Conservation (phyloP, 1,140 invertebrate species). For the Triops longicaudatus region DNA sequence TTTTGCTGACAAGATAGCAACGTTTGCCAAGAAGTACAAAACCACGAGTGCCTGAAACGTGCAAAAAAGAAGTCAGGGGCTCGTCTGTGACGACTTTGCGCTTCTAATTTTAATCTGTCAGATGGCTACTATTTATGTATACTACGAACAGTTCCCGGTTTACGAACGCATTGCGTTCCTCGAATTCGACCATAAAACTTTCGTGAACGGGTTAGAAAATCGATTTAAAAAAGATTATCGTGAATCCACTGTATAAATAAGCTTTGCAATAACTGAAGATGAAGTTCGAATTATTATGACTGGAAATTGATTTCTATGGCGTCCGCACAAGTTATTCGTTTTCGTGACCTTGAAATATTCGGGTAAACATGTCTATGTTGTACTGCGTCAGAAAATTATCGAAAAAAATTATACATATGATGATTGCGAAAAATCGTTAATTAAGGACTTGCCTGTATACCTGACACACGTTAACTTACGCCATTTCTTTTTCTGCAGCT, state of each 20-base stretch:
- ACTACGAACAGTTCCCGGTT: too few species aligned
- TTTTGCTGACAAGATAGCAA: background rate
- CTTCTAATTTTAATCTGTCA: background rate
- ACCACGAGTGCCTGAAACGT: background rate
- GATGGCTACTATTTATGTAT: background rate
- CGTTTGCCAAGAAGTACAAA: background rate
- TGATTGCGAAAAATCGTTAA: background rate
- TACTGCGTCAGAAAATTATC: background rate
- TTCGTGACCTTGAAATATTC: too few species aligned
- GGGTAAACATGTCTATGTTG: too few species aligned
- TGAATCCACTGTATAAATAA: too few species aligned
- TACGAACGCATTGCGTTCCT: too few species aligned
- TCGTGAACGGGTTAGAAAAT: too few species aligned
- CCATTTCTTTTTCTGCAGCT: constrained; percentile 80
- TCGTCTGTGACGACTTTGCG: background rate
- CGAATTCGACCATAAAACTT: too few species aligned
- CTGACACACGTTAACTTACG: constrained; percentile 51
- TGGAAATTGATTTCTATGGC: too few species aligned
- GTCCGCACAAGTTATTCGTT: too few species aligned
- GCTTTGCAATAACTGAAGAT: too few species aligned
- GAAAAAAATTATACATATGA: background rate
- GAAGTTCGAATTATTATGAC: too few species aligned
- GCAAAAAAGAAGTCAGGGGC: background rate
- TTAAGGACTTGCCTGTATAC: background rate
- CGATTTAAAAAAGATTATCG: too few species aligned